Percentiles rank a stretch among this genome's conserved stretches.
Evolutionary conservation across 2,797 vertebrate species (phyloP).

Genomic region (Parauchenoglanis punctatus): DNA sequence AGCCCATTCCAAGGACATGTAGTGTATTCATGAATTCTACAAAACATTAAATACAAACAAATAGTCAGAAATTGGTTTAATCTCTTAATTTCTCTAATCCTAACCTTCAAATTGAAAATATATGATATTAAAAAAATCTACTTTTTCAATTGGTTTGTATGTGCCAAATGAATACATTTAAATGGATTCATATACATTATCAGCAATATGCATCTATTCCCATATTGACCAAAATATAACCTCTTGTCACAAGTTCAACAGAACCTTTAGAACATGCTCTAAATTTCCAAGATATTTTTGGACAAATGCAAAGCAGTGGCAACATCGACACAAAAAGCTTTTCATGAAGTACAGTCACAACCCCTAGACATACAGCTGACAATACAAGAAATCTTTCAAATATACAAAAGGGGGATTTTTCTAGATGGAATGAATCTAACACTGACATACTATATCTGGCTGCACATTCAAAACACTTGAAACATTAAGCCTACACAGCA

Average conservation of each 20-base stretch:
- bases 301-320: slow-evolving; percentile 15
- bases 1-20: not conserved
- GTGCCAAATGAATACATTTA: not conserved
- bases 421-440: not conserved
- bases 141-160: not conserved
- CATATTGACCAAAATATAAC: not conserved
- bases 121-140: not conserved
- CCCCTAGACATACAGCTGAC: slow-evolving; percentile 19
- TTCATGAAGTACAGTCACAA: slow-evolving; percentile 9
- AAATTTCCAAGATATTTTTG: slow-evolving; percentile 24
- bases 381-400: slow-evolving; percentile 15
- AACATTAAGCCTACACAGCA: slow-evolving; percentile 30
- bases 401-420: slow-evolving; percentile 25
- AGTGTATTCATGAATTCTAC: not conserved
- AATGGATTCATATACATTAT: not conserved
- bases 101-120: not conserved
- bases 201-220: not conserved
- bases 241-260: not conserved
- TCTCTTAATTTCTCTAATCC: no score
- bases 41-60: not conserved
- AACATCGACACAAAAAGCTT: slow-evolving; percentile 23
- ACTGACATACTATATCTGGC: slow-evolving; percentile 5
- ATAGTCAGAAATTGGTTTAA: not conserved
- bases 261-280: not conserved
- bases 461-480: slow-evolving; percentile 23